Evolutionary conservation across 2,113 vertebrate genomes (phyloP).

Genomic region (Oreochromis spilurus): DNA sequence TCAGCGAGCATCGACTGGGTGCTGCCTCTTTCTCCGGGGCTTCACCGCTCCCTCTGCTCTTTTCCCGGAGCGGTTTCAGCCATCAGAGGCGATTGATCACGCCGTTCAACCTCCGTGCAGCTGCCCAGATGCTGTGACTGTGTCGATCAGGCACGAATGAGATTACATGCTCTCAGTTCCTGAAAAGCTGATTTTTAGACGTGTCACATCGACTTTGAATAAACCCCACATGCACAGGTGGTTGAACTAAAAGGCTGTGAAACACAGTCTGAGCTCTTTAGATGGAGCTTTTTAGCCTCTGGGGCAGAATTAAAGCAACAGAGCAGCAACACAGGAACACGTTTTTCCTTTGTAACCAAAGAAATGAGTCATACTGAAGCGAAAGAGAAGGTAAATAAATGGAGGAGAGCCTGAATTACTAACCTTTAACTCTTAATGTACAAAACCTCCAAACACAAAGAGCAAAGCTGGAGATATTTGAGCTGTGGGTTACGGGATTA

Average conservation of each 20-base stretch:
- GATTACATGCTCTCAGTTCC: not conserved
- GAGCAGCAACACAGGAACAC: not conserved
- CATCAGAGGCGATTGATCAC: not conserved
- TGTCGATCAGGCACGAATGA: not conserved
- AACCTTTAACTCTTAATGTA: not conserved
- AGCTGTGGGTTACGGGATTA: not conserved
- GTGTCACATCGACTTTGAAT: not conserved
- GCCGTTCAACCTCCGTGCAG: not conserved
- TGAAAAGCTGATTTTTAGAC: not conserved
- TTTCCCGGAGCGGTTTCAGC: not conserved
- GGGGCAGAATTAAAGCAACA: not conserved
- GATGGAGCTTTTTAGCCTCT: not conserved
- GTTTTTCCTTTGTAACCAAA: fast-evolving
- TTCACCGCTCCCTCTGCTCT: not conserved
- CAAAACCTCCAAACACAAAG: not conserved
- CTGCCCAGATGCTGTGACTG: not conserved
- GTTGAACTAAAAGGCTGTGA: not conserved
- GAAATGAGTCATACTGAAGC: not conserved
- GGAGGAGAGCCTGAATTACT: not conserved
- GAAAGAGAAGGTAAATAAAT: not conserved
- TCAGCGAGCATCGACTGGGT: not conserved
- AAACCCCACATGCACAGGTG: not conserved
- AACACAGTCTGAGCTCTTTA: not conserved
- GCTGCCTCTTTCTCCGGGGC: not conserved
- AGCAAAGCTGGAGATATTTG: not conserved